These are phyloP conservation scores for Oostethus manadensis DNA, from an alignment of 2,113 vertebrate genomes.

Conservation along the genomic window DNA sequence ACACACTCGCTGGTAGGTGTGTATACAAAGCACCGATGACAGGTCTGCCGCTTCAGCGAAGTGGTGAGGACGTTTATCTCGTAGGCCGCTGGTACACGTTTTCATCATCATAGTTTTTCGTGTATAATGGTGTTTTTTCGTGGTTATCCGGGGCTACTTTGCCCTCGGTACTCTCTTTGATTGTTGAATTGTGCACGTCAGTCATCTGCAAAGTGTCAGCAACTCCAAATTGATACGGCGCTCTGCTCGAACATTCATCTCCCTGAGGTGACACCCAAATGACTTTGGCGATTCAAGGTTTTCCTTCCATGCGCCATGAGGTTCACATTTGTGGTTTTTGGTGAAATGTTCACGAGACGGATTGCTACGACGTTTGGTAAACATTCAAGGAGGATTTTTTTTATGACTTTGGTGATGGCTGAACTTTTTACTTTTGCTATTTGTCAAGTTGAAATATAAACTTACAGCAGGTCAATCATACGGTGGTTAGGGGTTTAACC, in stretches of 20 bases:
- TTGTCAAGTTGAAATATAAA: not conserved
- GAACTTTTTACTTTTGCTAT: not conserved
- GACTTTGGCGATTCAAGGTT: constrained; percentile 2
- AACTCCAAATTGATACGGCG: not conserved
- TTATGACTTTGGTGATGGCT: not conserved
- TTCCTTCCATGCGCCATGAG: not conserved
- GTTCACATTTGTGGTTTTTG: constrained; percentile 7
- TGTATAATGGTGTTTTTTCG: no score
- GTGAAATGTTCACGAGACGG: not conserved
- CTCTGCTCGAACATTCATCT: not conserved
- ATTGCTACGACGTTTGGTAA: not conserved
- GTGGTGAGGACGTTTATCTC: constrained; percentile 64
- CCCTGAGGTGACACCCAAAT: not conserved
- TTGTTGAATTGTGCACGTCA: not conserved
- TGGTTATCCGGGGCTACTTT: not conserved
- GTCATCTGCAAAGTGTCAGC: not conserved
- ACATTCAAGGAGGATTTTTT: not conserved
- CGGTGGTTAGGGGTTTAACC: not conserved
- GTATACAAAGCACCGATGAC: constrained; percentile 63
- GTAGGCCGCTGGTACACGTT: constrained; percentile 40
- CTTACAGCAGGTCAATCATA: not conserved
- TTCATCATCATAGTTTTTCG: not conserved
- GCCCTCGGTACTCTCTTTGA: not conserved
- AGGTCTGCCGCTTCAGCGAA: constrained; percentile 58
- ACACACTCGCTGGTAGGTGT: constrained; percentile 69